Percentiles rank a stretch among this genome's conserved stretches.
Evolutionary conservation across 2,113 vertebrate species (phyloP).

Genomic region (Mastomys natalensis): DNA sequence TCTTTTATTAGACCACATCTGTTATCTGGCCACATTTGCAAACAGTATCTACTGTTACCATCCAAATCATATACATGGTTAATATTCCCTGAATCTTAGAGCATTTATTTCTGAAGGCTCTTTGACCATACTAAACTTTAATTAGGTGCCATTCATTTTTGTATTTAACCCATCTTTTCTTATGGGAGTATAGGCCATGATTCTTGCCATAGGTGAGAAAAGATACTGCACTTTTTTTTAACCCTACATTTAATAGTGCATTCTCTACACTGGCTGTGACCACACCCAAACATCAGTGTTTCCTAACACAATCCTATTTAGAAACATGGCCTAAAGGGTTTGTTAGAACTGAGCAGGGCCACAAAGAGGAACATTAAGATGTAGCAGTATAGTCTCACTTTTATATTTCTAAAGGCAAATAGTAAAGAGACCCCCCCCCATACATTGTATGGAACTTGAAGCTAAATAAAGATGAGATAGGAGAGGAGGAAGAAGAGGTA

Average conservation of each 20-base stretch:
- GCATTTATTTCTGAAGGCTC: neutral
- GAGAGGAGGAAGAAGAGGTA: too few relatives aligned
- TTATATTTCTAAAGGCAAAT: constrained; percentile 12
- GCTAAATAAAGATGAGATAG: neutral
- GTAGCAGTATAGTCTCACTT: neutral
- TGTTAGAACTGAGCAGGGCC: neutral
- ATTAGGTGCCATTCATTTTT: neutral
- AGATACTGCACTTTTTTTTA: neutral
- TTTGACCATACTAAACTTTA: neutral
- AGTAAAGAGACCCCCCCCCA: neutral
- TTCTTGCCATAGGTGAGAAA: neutral
- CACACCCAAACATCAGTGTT: neutral
- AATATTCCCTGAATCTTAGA: neutral
- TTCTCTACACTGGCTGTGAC: neutral
- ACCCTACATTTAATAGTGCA: neutral
- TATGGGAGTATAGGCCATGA: neutral
- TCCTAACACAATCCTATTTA: neutral
- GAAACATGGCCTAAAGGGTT: neutral
- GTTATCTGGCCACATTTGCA: neutral
- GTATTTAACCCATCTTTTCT: neutral
- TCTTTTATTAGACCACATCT: neutral
- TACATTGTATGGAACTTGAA: neutral
- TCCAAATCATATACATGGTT: neutral
- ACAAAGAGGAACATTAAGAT: neutral
- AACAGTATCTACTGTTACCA: neutral